Evolutionary conservation across 2,888 invertebrate species (phyloP), one percentile per base, ranked within the genome.

Genomic region (Drosophila picticornis): DNA sequence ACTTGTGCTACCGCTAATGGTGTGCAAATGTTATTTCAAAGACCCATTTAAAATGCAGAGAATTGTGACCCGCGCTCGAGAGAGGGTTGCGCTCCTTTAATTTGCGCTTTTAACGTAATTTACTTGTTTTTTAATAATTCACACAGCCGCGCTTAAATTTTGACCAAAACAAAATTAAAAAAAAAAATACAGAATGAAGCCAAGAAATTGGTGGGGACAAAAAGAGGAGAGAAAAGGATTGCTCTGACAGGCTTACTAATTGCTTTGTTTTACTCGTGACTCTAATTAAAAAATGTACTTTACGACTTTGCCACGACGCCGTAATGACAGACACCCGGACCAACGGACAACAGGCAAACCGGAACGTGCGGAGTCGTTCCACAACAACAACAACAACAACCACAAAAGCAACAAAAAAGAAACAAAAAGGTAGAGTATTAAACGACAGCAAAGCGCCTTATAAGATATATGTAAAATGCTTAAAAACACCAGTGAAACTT

Each of bases 241-340:
- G 76, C 85, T 81, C 85, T 80, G 87, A 88, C 88, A 87, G 87
- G 75, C 75, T 74, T 75, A 84, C 88, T 88, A 88, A 88, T 88
- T 88, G 88, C 85, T 88, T 88, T 88, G 87, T 84, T 88, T 88
- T 87, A 79, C 88, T 88, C 84, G 81, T 77, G 89, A 88, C 89
- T 87, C 88, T 88, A 88, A 88, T 88, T 88, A 88, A 88, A 88
- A 88, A 88, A 88, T 87, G 83, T 86, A 88, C 80, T 87, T 87
- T 87, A 88, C 81, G 88, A 84, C 86, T 84, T 83, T 73, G 70
- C 72, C 74, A 72, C 76, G 74, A 69, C 36, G 65, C 46, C 65
- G 52, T 69, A 77, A 73, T 74, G 74, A 77, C 77, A 74, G 77
- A 50, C 72, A 13, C 22, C 63, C 61, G 72, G 67, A 72, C 36